phyloP scores from a whole-genome alignment of 2,888 invertebrate species.

The Schrankia costaestrigalis region DNA sequence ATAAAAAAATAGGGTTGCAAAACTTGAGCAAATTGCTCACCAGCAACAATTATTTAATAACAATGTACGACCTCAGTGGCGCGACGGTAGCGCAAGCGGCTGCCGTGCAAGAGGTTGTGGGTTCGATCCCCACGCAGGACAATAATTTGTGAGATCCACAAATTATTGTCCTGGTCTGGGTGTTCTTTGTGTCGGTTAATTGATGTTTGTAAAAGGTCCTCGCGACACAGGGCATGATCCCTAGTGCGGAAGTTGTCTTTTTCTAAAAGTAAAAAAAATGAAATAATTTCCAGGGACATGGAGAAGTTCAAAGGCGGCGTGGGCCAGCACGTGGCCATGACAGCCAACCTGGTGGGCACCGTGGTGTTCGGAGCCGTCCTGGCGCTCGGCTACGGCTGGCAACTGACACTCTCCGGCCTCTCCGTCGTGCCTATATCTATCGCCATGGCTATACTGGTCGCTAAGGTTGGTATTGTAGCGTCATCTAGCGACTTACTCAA shows the following conservation, averaged over 20 bases:
- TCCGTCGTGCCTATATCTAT: conserved; percentile 88
- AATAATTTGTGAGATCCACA: no score
- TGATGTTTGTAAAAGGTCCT: no score
- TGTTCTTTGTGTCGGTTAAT: no score
- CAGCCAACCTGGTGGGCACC: conserved; percentile 84
- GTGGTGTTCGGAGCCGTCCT: conserved; percentile 84
- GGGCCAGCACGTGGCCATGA: conserved; percentile 89
- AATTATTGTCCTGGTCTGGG: no score
- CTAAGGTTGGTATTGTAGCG: conserved; percentile 77
- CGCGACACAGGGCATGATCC: no score
- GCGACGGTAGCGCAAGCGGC: no score
- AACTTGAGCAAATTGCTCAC: no score
- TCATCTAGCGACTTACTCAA: neutral
- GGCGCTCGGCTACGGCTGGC: conserved; percentile 90
- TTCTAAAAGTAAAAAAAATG: neutral
- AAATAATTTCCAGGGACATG: conserved; percentile 81
- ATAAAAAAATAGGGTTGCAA: no score
- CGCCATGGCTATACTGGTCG: conserved; percentile 84
- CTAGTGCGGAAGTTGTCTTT: no score
- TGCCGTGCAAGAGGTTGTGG: no score
- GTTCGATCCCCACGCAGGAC: no score
- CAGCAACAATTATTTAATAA: no score
- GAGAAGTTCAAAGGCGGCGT: conserved; percentile 90
- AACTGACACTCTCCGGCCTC: conserved; percentile 88
- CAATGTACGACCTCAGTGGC: neutral